Conservation (phyloP, 2,888 invertebrate genomes). For the Trichogramma dendrolimi region DNA sequence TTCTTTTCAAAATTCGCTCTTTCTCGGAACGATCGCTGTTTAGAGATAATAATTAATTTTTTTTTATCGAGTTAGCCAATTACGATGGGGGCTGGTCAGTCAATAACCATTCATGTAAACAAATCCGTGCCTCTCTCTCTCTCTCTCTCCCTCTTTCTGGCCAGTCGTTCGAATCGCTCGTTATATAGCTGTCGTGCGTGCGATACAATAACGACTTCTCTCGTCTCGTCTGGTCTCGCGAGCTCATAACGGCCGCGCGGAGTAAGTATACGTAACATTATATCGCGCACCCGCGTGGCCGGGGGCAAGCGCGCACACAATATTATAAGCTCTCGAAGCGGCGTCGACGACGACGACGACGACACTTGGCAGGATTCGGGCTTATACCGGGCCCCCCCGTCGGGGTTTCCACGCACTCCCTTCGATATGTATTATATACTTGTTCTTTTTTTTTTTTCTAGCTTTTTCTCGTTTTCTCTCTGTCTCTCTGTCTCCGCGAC, state of each 20-base stretch:
- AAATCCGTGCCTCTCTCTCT: constrained; percentile 27
- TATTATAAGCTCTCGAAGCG: constrained; percentile 41
- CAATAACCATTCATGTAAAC: not conserved
- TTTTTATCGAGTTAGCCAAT: too few species aligned
- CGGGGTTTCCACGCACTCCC: too few species aligned
- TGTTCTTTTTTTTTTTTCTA: too few species aligned
- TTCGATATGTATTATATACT: too few species aligned
- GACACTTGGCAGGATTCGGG: constrained; percentile 49
- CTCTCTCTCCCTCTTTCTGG: constrained; percentile 29
- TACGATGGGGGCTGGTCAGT: too few species aligned
- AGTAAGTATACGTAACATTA: not conserved
- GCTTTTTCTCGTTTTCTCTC: too few species aligned
- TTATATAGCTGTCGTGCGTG: constrained; percentile 20
- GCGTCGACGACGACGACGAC: constrained; percentile 30
- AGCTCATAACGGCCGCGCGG: not conserved
- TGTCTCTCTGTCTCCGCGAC: too few species aligned
- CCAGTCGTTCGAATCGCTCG: constrained; percentile 20
- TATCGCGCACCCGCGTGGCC: constrained; percentile 27
- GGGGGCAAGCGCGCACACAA: constrained; percentile 37
- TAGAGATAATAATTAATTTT: too few species aligned
- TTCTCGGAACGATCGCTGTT: too few species aligned
- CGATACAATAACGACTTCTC: not conserved
- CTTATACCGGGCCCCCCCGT: constrained; percentile 33
- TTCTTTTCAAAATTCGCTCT: too few species aligned
- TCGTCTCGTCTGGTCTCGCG: not conserved